These are phyloP conservation scores for Hylaeus anthracinus DNA, from an alignment of 1,140 invertebrate species.

Conservation along the genomic window DNA sequence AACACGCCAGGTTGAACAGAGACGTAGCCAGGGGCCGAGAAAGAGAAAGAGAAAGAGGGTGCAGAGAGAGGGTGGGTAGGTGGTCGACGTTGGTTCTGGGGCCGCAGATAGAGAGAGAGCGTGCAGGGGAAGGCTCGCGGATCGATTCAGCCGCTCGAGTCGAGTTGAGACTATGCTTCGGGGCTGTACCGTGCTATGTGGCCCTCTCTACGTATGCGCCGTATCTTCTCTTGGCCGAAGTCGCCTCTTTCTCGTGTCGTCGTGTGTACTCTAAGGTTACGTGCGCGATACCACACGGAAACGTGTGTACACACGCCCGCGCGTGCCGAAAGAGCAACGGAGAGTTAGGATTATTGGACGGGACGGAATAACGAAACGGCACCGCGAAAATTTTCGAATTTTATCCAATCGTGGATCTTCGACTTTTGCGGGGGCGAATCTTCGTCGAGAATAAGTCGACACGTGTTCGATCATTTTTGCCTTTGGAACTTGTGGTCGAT, in stretches of 20 bases:
- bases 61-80: constrained; percentile 31
- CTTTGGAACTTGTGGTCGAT: too few relatives aligned
- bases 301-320: constrained; percentile 23
- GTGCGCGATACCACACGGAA: constrained; percentile 29
- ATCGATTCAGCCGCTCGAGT: constrained; percentile 80
- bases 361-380: background rate
- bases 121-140: constrained; percentile 68
- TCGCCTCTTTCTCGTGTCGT: background rate
- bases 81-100: constrained; percentile 61
- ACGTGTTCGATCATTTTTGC: too few relatives aligned
- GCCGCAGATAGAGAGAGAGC: constrained; percentile 55
- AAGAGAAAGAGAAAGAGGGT: constrained; percentile 23
- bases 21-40: background rate
- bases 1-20: background rate
- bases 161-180: constrained; percentile 75
- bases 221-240: constrained; percentile 34
- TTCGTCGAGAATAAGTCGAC: too few relatives aligned
- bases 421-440: too few relatives aligned
- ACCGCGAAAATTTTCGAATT: background rate
- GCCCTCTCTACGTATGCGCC: constrained; percentile 46
- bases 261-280: background rate
- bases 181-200: constrained; percentile 56
- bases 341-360: constrained; percentile 17
- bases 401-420: background rate
- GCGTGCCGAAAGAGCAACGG: constrained; percentile 12